Percentiles rank a stretch among this genome's conserved stretches.
phyloP scores from a whole-genome alignment of 1,140 invertebrate species.

The Scaptomyza pallida region DNA sequence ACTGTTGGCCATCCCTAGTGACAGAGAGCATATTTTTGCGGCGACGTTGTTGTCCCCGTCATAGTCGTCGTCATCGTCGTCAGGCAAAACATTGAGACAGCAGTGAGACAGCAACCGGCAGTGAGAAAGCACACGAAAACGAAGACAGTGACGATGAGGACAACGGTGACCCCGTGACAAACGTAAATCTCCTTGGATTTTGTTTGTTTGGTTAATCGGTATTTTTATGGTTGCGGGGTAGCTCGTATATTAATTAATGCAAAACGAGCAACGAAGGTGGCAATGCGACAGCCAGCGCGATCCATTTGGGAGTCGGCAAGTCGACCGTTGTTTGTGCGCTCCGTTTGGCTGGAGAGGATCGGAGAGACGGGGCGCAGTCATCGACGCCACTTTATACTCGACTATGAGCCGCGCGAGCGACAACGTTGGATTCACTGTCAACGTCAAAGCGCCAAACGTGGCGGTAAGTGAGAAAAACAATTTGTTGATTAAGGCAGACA shows the following conservation, averaged over 20 bases:
- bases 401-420: conserved; percentile 74
- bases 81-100: conserved; percentile 65
- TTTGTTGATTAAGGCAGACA: too few species aligned
- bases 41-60: conserved; percentile 42
- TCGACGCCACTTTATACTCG: conserved; percentile 77
- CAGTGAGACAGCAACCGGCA: conserved; percentile 68
- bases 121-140: conserved; percentile 54
- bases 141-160: conserved; percentile 37
- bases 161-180: conserved; percentile 18
- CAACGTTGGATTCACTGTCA: conserved; percentile 57
- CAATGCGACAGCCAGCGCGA: conserved; percentile 44
- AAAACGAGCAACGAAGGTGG: background rate
- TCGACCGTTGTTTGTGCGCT: conserved; percentile 79
- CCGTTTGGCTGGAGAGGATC: conserved; percentile 75
- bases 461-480: conserved; percentile 27
- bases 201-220: conserved; percentile 30
- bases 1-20: conserved; percentile 40
- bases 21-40: conserved; percentile 40
- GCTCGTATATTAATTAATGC: conserved; percentile 50
- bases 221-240: conserved; percentile 38
- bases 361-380: conserved; percentile 48
- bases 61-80: conserved; percentile 51
- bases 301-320: conserved; percentile 83
- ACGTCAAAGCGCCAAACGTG: conserved; percentile 47
- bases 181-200: conserved; percentile 14